A percentile compares a stretch with the other conserved stretches of the same genome.
Evolutionary conservation across 2,113 vertebrate genomes (phyloP).

Genomic region (Corythoichthys haematopterus): DNA sequence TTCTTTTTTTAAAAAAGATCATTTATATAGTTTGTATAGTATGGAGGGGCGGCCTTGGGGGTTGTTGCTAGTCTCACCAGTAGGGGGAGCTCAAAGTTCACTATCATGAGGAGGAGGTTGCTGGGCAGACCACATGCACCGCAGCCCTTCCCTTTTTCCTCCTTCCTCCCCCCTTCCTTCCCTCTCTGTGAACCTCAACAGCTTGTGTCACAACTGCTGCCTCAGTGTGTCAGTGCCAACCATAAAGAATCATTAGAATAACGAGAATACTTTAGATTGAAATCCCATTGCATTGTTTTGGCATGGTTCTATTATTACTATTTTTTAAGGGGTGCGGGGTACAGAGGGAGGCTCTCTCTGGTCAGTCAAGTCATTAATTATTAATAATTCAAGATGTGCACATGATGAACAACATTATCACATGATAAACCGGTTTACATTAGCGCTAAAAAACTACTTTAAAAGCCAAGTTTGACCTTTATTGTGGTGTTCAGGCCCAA

Average conservation of each 20-base stretch:
- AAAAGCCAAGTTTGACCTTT: no score
- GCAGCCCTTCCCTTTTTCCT: slow-evolving; percentile 7
- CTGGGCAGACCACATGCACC: slow-evolving; percentile 32
- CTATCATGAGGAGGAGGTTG: slow-evolving; percentile 29
- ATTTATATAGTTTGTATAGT: not conserved
- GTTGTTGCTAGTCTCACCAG: slow-evolving; percentile 57
- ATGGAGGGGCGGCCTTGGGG: not conserved
- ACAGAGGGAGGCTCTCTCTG: no score
- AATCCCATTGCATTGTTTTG: not conserved
- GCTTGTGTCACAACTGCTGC: slow-evolving; percentile 17
- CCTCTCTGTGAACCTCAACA: slow-evolving; percentile 24
- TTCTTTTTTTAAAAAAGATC: not conserved
- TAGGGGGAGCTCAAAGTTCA: slow-evolving; percentile 86
- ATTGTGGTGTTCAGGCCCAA: no score
- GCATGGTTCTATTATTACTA: not conserved
- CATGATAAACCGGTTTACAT: no score
- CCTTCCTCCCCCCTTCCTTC: not conserved
- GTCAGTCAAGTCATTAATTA: slow-evolving; percentile 43
- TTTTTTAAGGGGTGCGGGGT: no score
- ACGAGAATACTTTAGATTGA: not conserved
- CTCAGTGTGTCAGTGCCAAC: slow-evolving; percentile 9
- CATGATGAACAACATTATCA: not conserved
- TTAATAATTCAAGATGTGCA: not conserved
- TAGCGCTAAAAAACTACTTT: no score
- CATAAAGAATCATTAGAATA: not conserved